Evolutionary conservation across 2,888 invertebrate genomes (phyloP).

Genomic region (Crossocerus cetratus): DNA sequence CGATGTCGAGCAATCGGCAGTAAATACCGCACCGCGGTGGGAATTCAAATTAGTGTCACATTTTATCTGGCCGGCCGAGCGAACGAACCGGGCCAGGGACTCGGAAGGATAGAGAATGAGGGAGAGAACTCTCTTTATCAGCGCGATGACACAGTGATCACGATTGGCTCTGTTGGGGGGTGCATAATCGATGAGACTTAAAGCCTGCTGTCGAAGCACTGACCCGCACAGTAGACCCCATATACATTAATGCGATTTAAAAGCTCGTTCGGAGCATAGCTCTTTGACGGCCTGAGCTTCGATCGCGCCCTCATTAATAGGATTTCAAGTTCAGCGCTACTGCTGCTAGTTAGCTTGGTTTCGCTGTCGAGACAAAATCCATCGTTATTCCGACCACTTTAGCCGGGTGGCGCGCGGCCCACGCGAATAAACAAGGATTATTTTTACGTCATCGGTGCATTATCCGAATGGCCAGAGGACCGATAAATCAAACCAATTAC

Average conservation of each 20-base stretch:
- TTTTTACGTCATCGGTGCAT: not conserved
- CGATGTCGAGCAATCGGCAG: no score
- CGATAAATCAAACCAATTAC: no score
- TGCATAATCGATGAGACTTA: no score
- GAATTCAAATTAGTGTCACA: no score
- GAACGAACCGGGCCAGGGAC: no score
- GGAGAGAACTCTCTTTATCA: no score
- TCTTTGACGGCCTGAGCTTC: conserved; percentile 26
- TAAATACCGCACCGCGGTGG: no score
- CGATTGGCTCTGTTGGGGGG: no score
- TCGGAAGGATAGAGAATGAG: no score
- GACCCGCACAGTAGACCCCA: not conserved
- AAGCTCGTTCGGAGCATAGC: conserved; percentile 28
- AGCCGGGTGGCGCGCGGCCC: not conserved
- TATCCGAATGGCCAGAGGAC: not conserved
- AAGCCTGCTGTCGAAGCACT: no score
- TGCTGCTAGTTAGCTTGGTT: conserved; percentile 39
- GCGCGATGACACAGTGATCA: no score
- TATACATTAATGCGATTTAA: conserved; percentile 20
- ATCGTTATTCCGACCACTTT: conserved; percentile 1
- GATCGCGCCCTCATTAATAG: conserved; percentile 31
- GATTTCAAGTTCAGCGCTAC: conserved; percentile 45
- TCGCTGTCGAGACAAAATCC: conserved; percentile 43
- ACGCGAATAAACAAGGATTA: not conserved
- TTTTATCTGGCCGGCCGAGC: no score